Evolutionary conservation across 37 sponge, comb jelly and placozoan genomes (phyloP).

Genomic region (Oopsacas minuta): DNA sequence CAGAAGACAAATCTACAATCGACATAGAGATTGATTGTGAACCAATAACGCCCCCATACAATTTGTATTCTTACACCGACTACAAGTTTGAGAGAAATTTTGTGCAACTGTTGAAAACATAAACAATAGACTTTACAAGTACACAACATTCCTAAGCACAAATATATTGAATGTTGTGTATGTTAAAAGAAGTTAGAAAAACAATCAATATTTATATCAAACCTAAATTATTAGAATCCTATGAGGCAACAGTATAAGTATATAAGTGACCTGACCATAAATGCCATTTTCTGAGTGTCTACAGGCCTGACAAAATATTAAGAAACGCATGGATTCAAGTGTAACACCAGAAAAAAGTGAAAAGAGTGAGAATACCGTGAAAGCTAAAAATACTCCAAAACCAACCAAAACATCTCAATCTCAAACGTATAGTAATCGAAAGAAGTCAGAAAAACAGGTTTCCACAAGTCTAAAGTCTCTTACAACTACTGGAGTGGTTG

Average conservation of each 20-base stretch:
- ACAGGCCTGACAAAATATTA: not conserved
- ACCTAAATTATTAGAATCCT: constrained; percentile 6
- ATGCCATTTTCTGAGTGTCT: not conserved
- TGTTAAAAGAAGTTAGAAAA: too few relatives aligned
- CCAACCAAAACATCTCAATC: not conserved
- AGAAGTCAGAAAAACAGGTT: constrained; percentile 9
- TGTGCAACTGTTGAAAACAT: too few relatives aligned
- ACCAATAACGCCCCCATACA: too few relatives aligned
- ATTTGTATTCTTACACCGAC: too few relatives aligned
- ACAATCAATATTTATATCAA: constrained; percentile 2
- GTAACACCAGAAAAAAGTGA: not conserved
- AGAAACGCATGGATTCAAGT: not conserved
- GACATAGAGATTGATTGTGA: too few relatives aligned
- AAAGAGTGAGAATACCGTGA: not conserved
- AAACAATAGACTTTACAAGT: too few relatives aligned
- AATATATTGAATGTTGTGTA: too few relatives aligned
- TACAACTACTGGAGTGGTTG: not conserved
- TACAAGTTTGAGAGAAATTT: too few relatives aligned
- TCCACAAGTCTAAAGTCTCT: not conserved
- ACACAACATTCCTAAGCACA: too few relatives aligned
- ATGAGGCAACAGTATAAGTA: not conserved
- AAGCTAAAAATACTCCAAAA: constrained; percentile 13
- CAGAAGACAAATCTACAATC: too few relatives aligned
- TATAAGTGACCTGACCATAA: not conserved
- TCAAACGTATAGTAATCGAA: not conserved